phyloP scores from a whole-genome alignment of 2,888 invertebrate genomes.

The Megalurothrips usitatus region DNA sequence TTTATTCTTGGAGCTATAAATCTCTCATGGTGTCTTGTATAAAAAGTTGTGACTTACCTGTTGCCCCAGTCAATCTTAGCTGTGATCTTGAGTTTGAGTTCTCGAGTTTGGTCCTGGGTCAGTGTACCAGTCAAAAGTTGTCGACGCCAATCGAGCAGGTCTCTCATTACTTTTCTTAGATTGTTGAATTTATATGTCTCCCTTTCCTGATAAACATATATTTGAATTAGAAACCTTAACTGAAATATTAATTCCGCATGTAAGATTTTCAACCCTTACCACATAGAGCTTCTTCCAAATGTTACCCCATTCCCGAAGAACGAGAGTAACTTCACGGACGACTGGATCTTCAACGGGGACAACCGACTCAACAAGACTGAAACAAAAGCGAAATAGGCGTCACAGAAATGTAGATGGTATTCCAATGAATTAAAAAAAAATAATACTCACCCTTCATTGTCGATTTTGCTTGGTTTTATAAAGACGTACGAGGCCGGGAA shows the following conservation, averaged over 20 bases:
- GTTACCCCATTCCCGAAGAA: conserved; percentile 87
- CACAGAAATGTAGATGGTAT: neutral
- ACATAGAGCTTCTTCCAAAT: conserved; percentile 90
- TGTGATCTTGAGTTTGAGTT: conserved; percentile 79
- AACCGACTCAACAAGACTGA: conserved; percentile 59
- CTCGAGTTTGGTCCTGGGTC: conserved; percentile 85
- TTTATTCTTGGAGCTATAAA: too few relatives aligned
- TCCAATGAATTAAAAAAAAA: conserved; percentile 34
- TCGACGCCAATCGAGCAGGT: conserved; percentile 77
- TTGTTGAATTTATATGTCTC: conserved; percentile 80
- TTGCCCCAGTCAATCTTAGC: conserved; percentile 96
- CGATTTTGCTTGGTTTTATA: conserved; percentile 70
- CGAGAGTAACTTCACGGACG: conserved; percentile 86
- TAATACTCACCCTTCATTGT: conserved; percentile 65
- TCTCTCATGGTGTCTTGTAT: neutral
- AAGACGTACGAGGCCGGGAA: conserved; percentile 79
- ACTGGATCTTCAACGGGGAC: conserved; percentile 79
- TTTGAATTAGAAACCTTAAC: conserved; percentile 29
- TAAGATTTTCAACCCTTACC: conserved; percentile 50
- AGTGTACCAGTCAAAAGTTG: conserved; percentile 82
- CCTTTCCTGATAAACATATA: conserved; percentile 57
- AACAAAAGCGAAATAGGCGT: conserved; percentile 34
- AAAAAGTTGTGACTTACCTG: conserved; percentile 62
- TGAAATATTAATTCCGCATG: conserved; percentile 11
- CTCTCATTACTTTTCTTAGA: conserved; percentile 83